Base-by-base conservation (phyloP, 2,113 vertebrate species). In the Pelecanus crispus region DNA sequence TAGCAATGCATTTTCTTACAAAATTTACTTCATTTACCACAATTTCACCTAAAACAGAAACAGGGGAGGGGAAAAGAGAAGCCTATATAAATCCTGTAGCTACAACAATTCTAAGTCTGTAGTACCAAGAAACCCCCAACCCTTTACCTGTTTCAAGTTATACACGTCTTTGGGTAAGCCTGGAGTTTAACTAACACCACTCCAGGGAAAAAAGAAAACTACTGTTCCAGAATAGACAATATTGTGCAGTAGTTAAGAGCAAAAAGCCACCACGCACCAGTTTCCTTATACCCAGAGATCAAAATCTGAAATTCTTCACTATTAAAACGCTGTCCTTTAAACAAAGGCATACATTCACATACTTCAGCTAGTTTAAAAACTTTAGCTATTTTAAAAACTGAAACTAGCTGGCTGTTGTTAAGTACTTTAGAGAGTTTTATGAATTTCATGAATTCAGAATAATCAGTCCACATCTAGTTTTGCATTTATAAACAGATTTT, bases 1-100 rank as follows among this genome's bases (percentile, higher is more conserved):
- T 95, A 49, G 98, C 98, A 20, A 99, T 99, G 97, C 99, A 99
- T 97, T 99, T 99, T 94, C 98, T 99, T 91, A 99, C 99, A 98
- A 99, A 99, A 95, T 98, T 99, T 32, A 98, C 99, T 98, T 99
- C 99, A 32, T 99, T 99, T 66, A 99, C 99, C 44, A 99, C 98
- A 38, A 99, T 99, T 98, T 99, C 99, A 93, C 99, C 99, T 94
- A 90, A 82, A 93, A 96, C 81, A 94, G 91, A 88, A 97, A 80
- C 86, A 55, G 59, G 58, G 28, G 34, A 81, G 36, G 28, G 53
- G 20, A 18, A 59, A 58, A 65, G 26, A 81, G 32, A 79, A 90
- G 50, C 32, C 63, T 70, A 2, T 53, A 65, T 88, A 77, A 84
- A 55, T 72, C 38, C 8, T 62, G 26, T 8, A 74, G 12, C n/a